Evolutionary conservation across 2,888 invertebrate genomes (phyloP), one percentile per base, ranked within the genome.

Genomic region (Lasioglossum oenotherae): DNA sequence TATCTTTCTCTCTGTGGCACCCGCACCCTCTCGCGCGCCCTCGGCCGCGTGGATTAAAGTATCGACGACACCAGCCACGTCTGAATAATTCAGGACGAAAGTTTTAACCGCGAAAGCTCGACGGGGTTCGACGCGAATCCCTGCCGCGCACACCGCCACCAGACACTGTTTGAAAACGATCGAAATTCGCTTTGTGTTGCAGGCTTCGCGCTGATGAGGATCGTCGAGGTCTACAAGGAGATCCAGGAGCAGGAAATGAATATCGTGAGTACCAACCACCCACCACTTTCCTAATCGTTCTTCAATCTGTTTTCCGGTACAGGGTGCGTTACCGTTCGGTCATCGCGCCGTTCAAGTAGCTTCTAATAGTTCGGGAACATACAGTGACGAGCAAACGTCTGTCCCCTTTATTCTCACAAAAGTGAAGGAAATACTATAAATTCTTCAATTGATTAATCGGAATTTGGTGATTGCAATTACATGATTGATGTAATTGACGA

Each of bases 221-320:
- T 98, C 92, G 98, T 98, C 74, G 98, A 98, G 95, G 98, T 98
- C 41, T 98, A 98, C 96, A 98, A 98, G 95, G 98, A 98, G 95
- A 98, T 98, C 90, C 98, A 99, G 96, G 98, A 98, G 91, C 98
- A 98, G 95, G 98, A 98, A 95, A 98, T 98, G 97, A 98, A 98
- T 95, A 98, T 98, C 94, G 98, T 98, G 96, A 98, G 98, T 97
- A 94, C 49, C 4, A 16, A 41, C 23, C 23, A 12, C 41, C n/a
- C 44, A 14, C 8, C 4, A n/a, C 57, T 57, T n/a, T 57, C 64
- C 6, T 64, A 31, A 73, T 73, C 14, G 23, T 44, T 41, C 38
- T 71, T 41, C 41, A 35, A 38, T 27, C 16, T 27, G 6, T 31
- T 64, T 16, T 16, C 27, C n/a, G n/a, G n/a, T 10, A n/a, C 53